Percentiles rank a stretch among this genome's conserved stretches.
phyloP scores from a whole-genome alignment of 2,797 vertebrate genomes.

The Bradypus variegatus region DNA sequence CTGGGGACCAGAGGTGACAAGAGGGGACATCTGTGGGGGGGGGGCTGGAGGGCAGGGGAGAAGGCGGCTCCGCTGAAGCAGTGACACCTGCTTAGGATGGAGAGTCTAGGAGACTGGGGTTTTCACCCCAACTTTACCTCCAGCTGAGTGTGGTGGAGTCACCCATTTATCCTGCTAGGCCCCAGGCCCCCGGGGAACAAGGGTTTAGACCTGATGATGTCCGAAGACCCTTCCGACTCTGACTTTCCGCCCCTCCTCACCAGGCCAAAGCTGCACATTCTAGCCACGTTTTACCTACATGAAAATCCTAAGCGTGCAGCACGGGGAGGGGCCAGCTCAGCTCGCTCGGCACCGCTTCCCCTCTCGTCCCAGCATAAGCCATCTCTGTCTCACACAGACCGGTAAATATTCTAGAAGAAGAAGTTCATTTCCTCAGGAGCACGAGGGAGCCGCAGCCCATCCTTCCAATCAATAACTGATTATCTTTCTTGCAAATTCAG shows the following conservation, averaged over 20 bases:
- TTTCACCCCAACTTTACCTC: too few species aligned
- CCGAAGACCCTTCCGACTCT: neutral
- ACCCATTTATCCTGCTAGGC: neutral
- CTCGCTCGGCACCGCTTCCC: fast-evolving
- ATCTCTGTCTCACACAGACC: neutral
- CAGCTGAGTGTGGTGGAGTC: fast-evolving
- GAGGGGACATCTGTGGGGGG: neutral
- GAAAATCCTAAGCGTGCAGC: fast-evolving
- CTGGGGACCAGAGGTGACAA: neutral
- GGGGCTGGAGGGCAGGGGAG: too few species aligned
- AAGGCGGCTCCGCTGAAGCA: neutral
- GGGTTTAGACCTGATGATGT: neutral
- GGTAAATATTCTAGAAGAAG: conserved; percentile 25
- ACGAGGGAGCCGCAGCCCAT: neutral
- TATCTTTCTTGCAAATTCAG: conserved; percentile 58
- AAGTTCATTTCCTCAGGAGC: conserved; percentile 39
- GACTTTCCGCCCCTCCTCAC: neutral
- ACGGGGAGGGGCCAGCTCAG: too few species aligned
- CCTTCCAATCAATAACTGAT: conserved; percentile 56
- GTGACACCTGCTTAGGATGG: neutral
- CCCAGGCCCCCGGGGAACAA: neutral
- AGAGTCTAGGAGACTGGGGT: neutral
- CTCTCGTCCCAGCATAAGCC: neutral
- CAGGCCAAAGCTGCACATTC: fast-evolving
- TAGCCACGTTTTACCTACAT: neutral